These are phyloP conservation scores for Gila robusta DNA, from an alignment of 2,797 vertebrate genomes.

Conservation along the genomic window DNA sequence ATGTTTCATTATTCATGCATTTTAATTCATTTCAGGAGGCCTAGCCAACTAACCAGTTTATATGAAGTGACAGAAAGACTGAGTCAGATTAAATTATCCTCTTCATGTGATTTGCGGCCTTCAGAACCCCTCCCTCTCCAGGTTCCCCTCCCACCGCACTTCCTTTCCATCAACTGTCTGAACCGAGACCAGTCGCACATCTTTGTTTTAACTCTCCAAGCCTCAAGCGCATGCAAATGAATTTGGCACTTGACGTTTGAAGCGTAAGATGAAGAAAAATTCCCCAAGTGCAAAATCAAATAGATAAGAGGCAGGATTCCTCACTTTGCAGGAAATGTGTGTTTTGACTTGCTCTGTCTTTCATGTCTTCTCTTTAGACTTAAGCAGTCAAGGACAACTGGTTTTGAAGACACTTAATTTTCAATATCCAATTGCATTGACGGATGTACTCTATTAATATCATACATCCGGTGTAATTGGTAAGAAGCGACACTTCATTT, in stretches of 20 bases:
- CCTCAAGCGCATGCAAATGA: conserved; percentile 86
- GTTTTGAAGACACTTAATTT: conserved; percentile 70
- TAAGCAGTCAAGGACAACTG: conserved; percentile 79
- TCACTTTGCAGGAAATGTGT: conserved; percentile 81
- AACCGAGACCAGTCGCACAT: conserved; percentile 76
- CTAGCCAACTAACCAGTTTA: conserved; percentile 72
- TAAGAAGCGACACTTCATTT: conserved; percentile 25
- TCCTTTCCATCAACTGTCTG: conserved; percentile 61
- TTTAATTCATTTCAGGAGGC: conserved; percentile 75
- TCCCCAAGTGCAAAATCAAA: conserved; percentile 87
- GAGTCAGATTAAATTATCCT: conserved; percentile 83
- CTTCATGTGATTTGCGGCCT: conserved; percentile 70
- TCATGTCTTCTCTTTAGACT: conserved; percentile 80
- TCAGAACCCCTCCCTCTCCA: conserved; percentile 60
- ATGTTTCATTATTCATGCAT: conserved; percentile 78
- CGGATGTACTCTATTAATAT: conserved; percentile 27
- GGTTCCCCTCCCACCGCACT: conserved; percentile 40
- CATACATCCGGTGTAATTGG: neutral
- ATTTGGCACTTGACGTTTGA: conserved; percentile 86
- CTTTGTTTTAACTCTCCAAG: conserved; percentile 83
- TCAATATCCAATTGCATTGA: conserved; percentile 64
- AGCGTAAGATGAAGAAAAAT: conserved; percentile 85
- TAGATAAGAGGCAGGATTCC: conserved; percentile 81
- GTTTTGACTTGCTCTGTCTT: conserved; percentile 80
- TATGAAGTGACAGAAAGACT: conserved; percentile 74